A percentile compares a stretch with the other conserved stretches of the same genome.
These are phyloP conservation scores for Bicyclus anynana DNA, from an alignment of 1,140 invertebrate species.

Conservation along the genomic window DNA sequence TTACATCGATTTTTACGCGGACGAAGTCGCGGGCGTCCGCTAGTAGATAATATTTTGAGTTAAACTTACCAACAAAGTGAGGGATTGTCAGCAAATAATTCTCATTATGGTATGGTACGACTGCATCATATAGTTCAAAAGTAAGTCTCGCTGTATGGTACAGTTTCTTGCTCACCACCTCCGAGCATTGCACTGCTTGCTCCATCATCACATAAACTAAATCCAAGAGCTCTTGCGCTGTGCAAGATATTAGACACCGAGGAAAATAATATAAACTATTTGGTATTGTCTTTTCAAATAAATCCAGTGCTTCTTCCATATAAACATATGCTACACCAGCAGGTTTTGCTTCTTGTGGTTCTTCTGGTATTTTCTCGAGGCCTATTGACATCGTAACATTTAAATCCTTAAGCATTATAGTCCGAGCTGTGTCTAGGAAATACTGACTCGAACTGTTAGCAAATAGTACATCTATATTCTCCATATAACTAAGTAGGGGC, in stretches of 20 bases:
- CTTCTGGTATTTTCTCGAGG: conserved; percentile 58
- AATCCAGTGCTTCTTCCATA: conserved; percentile 46
- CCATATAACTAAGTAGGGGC: conserved; percentile 82
- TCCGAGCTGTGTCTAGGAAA: conserved; percentile 83
- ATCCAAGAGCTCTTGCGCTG: conserved; percentile 81
- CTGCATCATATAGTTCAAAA: conserved; percentile 86
- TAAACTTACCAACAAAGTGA: conserved; percentile 85
- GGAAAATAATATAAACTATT: conserved; percentile 71
- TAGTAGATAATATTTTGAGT: conserved; percentile 4
- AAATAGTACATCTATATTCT: conserved; percentile 88
- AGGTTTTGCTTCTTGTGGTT: conserved; percentile 14
- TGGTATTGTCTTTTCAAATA: conserved; percentile 60
- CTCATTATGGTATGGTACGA: conserved; percentile 88
- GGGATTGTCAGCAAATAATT: conserved; percentile 88
- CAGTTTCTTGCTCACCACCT: conserved; percentile 80
- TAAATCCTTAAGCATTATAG: conserved; percentile 89
- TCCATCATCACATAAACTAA: conserved; percentile 85
- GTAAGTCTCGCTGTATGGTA: conserved; percentile 86
- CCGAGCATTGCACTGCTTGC: conserved; percentile 81
- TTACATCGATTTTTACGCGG: no score
- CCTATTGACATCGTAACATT: conserved; percentile 84
- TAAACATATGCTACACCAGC: conserved; percentile 23
- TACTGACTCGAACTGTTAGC: conserved; percentile 87
- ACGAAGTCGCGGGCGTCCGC: no score
- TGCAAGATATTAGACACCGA: conserved; percentile 71